Base-by-base conservation (phyloP, 1,140 invertebrate species). In the Aphaenogaster rudis region DNA sequence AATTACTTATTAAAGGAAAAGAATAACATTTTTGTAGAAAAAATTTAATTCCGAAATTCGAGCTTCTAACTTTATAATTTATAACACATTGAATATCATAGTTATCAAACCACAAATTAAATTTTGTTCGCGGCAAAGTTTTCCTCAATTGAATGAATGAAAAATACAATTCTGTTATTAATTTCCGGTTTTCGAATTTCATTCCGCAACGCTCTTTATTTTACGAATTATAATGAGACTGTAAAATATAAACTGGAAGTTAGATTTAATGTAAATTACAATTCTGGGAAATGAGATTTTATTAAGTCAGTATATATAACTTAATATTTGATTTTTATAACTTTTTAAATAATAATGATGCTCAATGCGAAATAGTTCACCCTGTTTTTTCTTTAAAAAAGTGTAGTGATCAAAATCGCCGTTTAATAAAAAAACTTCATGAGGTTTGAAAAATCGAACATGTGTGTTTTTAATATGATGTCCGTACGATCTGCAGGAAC, bases 41-140 rank as follows among this genome's bases (percentile, higher is more conserved):
- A 42, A 61, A 45, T 48, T 61, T 33, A 61, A 45, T 61, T 61
- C 28, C 0, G 8, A 28, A 0, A 45, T 61, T 77, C 2, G 17
- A 39, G 17, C 13, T 48, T 61, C 15, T 78, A 48, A 48, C 15
- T n/a, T 78, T 78, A 36, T 28, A 63, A 0, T 63, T 78, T 45
- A 8, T 54, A 45, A 63, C 57, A 63, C 57, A 63, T 48, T 61
- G n/a, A 77, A 63, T 48, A 63, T 59, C 4, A 11, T 13, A n/a
- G n/a, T 78, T 48, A 48, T 63, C 36, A 77, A 42, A 61, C 15
- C 42, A 48, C 42, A 78, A 78, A 78, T 78, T 78, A 63, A 78
- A 78, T 63, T 45, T 48, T 45, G 15, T 45, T 61, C 2, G 42
- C 8, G 7, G 9, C 15, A 78, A 63, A 61, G 13, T 77, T 77